These are phyloP conservation scores for Thunnus albacares DNA, from an alignment of 2,797 vertebrate species.

Conservation along the genomic window DNA sequence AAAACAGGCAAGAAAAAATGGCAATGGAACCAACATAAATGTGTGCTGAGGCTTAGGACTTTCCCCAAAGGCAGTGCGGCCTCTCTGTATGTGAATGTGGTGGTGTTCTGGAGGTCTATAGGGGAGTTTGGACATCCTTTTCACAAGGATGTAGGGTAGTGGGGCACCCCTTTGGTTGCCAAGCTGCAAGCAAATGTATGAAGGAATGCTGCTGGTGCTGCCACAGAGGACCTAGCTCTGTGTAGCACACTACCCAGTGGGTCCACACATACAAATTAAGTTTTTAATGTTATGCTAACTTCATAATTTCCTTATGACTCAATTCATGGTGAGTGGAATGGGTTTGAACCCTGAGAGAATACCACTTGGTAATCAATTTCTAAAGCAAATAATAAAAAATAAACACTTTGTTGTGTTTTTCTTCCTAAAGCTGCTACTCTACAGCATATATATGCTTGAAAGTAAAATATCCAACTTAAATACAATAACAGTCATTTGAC, in stretches of 20 bases:
- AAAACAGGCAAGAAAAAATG: conserved; percentile 12
- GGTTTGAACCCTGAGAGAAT: not conserved
- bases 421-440: not conserved
- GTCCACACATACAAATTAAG: conserved; percentile 27
- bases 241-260: conserved; percentile 9
- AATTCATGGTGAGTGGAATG: conserved; percentile 40
- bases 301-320: conserved; percentile 28
- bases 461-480: not conserved
- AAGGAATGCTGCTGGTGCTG: conserved; percentile 79
- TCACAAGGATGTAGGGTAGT: conserved; percentile 81
- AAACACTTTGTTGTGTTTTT: not conserved
- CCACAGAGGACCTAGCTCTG: conserved; percentile 43
- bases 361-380: not conserved
- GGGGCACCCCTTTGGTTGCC: conserved; percentile 84
- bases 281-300: conserved; percentile 19
- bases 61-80: conserved; percentile 38
- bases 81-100: conserved; percentile 52
- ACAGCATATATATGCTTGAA: not conserved
- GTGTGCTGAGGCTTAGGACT: conserved; percentile 46
- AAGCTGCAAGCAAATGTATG: conserved; percentile 70
- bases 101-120: conserved; percentile 45
- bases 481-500: not conserved
- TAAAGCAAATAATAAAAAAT: not conserved
- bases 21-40: conserved; percentile 24
- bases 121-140: conserved; percentile 49